Percentiles rank a stretch among this genome's conserved stretches.
Conservation (phyloP, 2,113 vertebrate genomes). For the Cyphomyrus discorhynchus region DNA sequence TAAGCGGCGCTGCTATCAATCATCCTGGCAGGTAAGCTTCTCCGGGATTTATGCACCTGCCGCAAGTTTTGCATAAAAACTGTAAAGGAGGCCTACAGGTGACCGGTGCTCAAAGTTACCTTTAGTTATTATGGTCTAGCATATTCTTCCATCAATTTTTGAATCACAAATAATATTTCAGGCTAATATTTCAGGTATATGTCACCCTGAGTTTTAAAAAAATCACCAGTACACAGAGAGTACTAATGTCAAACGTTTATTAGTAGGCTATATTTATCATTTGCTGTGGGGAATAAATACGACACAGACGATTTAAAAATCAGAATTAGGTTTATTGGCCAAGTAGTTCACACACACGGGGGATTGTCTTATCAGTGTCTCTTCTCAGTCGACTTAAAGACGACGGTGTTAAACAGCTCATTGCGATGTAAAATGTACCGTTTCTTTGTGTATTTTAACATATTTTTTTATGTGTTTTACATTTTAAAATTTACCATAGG, state of each 20-base stretch:
- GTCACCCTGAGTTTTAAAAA: background rate
- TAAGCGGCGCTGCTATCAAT: background rate
- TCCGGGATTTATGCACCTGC: background rate
- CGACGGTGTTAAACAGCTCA: background rate
- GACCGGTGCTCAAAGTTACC: background rate
- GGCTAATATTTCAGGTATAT: background rate
- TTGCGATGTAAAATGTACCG: background rate
- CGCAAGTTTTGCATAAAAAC: background rate
- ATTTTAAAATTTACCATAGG: background rate
- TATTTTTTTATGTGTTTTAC: background rate
- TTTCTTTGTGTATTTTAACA: background rate
- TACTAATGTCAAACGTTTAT: background rate
- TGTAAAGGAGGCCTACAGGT: background rate
- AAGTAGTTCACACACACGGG: background rate
- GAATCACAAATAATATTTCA: background rate
- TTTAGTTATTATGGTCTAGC: background rate
- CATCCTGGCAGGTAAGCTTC: background rate
- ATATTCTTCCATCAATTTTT: background rate
- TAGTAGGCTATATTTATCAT: background rate
- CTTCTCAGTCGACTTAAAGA: background rate
- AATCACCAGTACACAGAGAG: background rate
- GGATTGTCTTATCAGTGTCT: background rate
- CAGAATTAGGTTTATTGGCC: background rate
- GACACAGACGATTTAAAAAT: background rate
- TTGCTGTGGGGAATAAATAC: background rate